Base-by-base conservation (phyloP, 2,113 vertebrate genomes). In the Aythya baeri region DNA sequence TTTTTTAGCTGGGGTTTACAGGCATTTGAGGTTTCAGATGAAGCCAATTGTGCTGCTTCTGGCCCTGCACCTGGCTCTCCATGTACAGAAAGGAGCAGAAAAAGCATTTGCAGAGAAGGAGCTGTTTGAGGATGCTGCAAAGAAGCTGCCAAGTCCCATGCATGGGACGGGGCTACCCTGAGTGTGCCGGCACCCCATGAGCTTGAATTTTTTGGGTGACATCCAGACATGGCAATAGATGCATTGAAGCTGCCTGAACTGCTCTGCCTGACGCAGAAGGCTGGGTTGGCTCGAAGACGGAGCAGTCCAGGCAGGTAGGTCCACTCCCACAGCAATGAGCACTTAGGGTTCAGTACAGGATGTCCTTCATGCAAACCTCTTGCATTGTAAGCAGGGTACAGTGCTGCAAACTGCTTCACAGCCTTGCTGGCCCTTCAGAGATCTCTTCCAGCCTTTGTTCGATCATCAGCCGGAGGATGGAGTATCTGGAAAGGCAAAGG, bases 391-490 rank as follows among this genome's bases (percentile, higher is more conserved):
- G 44, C 17, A 2, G 13, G 12, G 21, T 1, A 0, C 29, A 12
- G 44, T 7, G 22, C 54, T 38, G 50, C 1, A 6, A n/a, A 57
- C 21, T 1, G 3, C 8, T 34, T 96, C 84, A 98, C 94, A 98
- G 98, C 0, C 93, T 97, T 1, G 96, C 97, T 0, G 97, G 98
- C 15, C 98, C 98, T 49, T 98, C 98, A 0, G 98, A 98, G 72
- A 98, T 97, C 98, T 99, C 98, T 63, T 98, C 97, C 91, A 99
- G 97, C 96, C 99, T 98, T 80, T 98, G 99, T 94, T 99, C 98
- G 41, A 99, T 99, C 96, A 98, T 98, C 72, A 98, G 94, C 34
- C 98, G 98, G 49, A 99, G 97, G 81, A 98, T 98, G 1, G 98
- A 98, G 83, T 99, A 99, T 80, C 98, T 98, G 86, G 4, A 52